Evolutionary conservation across 2,888 invertebrate genomes (phyloP), one percentile per base, ranked within the genome.

Genomic region (Cosmia trapezina): DNA sequence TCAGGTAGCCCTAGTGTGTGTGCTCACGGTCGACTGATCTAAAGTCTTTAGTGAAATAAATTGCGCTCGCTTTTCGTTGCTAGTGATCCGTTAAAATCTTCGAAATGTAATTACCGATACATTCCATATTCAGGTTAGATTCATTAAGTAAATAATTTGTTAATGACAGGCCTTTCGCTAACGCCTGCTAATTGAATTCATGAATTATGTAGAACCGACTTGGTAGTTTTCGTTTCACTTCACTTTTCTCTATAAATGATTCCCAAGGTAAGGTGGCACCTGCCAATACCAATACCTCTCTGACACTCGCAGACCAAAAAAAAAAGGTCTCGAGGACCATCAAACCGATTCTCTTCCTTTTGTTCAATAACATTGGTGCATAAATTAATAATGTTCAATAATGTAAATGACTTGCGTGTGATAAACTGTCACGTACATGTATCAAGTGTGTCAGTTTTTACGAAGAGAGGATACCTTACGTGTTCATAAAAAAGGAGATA

Each of bases 401-500:
- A 56, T 83, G 78, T 85, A 86, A 87, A 88, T 87, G 83, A n/a
- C 84, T 78, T 79, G 83, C 83, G 75, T 80, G 81, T 86, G 86
- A 47, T 22, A 87, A 83, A 88, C 74, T 80, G 80, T 82, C 71
- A 77, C 70, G 73, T 80, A 80, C 83, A 88, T 88, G 87, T 88
- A 84, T 89, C 86, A 87, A 86, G 86, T 82, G 83, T 81, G 72
- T 80, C 78, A 72, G 74, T 76, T 76, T 61, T 78, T 78, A 78
- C 80, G 78, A 75, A 80, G 72, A 63, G 74, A 83, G 81, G 84
- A 85, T 84, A 87, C 83, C 88, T 90, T 89, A 90, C 86, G 90
- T 91, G 88, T 90, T 88, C 89, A 89, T 92, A 90, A 91, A 37
- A 33, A 37, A 37, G 4, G 37, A 37, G 28, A 28, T 28, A 89